Conservation (phyloP, 2,797 vertebrate genomes). For the Notamacropus eugenii region DNA sequence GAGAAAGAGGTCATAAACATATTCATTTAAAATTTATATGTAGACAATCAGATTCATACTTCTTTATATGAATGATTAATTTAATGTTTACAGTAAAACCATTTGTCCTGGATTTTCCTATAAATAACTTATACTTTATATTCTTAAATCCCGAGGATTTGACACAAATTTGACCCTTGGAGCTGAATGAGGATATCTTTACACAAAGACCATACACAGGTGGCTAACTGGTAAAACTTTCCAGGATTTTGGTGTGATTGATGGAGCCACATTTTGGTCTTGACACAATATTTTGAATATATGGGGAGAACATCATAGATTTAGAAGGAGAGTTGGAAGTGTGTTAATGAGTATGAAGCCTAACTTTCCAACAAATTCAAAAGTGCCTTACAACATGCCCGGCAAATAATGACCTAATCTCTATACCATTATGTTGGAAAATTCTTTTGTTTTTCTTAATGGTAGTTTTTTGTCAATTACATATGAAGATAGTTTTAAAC, state of each 20-base stretch:
- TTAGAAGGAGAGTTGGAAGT: background rate
- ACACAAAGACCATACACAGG: background rate
- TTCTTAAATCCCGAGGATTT: background rate
- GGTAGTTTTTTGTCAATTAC: no score
- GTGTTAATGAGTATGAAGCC: background rate
- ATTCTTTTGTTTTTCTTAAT: background rate
- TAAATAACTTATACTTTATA: background rate
- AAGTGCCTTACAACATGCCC: background rate
- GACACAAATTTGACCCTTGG: background rate
- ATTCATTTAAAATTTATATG: background rate
- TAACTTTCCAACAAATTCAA: background rate
- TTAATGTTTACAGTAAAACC: background rate
- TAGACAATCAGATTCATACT: background rate
- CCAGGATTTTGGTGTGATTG: background rate
- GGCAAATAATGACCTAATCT: background rate
- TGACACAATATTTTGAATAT: background rate
- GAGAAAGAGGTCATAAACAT: background rate
- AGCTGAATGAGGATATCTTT: background rate
- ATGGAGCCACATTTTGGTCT: background rate
- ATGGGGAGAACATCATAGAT: background rate
- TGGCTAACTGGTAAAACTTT: background rate
- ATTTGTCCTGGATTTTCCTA: background rate
- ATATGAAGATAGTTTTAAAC: no score
- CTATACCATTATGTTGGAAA: background rate
- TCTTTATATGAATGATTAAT: background rate